Percentiles rank a stretch among this genome's conserved stretches.
phyloP scores from a whole-genome alignment of 2,888 invertebrate genomes.

The Heterodera filipjevi region DNA sequence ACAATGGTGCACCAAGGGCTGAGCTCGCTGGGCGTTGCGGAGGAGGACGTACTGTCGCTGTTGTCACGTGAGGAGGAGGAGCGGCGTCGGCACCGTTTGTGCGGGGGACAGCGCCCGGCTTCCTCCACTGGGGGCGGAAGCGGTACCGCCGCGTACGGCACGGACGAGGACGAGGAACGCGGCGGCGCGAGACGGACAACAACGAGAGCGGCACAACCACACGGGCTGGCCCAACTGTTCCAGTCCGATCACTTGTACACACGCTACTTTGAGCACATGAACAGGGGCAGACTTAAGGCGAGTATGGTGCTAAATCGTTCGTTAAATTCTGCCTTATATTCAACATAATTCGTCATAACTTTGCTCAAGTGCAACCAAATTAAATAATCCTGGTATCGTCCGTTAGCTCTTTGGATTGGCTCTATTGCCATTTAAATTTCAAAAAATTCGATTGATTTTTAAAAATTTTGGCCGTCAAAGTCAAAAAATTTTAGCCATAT shows the following conservation, averaged over 20 bases:
- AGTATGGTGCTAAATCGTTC: too few relatives aligned
- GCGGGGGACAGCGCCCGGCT: not conserved
- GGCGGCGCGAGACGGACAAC: not conserved
- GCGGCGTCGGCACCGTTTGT: not conserved
- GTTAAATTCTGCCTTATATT: constrained; percentile 7
- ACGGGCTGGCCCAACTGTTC: constrained; percentile 40
- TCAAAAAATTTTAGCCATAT: constrained; percentile 2
- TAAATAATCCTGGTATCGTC: too few relatives aligned
- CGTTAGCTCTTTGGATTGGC: too few relatives aligned
- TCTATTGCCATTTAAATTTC: too few relatives aligned
- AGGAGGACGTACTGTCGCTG: constrained; percentile 29
- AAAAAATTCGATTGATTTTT: too few relatives aligned
- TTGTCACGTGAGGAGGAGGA: constrained; percentile 23
- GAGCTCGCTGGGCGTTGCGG: constrained; percentile 31
- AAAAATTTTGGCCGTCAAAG: too few relatives aligned
- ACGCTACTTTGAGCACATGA: constrained; percentile 49
- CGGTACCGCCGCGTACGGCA: too few relatives aligned
- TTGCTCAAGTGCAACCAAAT: too few relatives aligned
- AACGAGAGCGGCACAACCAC: not conserved
- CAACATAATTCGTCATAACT: too few relatives aligned
- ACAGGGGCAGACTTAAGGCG: constrained; percentile 46
- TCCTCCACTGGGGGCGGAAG: too few relatives aligned
- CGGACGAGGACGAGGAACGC: not conserved
- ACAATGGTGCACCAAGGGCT: constrained; percentile 32
- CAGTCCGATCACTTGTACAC: constrained; percentile 44